Evolutionary conservation across 35 echinoderm and acorn worm species (phyloP), one percentile per base, ranked within the genome.

Genomic region (Diadema setosum): DNA sequence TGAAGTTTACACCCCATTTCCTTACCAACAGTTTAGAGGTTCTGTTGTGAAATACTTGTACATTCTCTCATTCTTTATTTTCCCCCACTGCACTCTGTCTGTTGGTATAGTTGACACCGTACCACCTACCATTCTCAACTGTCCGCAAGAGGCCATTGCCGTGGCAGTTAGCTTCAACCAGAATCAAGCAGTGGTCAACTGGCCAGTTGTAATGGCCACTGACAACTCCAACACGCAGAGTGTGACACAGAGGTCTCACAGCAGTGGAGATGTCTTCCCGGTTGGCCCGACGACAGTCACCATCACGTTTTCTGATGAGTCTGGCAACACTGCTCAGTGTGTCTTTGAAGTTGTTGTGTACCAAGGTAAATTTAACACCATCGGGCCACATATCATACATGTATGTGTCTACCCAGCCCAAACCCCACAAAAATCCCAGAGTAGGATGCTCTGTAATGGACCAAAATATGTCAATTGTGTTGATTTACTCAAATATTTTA

Each of bases 151-250:
- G 9, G 39, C 83, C 17, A 60, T 91, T 36, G 81, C 74, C 56
- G 17, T 33, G n/a, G 36, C 31, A 34, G 65, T 82, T 30, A 34
- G 37, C 60, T 76, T 75, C 27, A 42, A 55, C 15, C 4, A 57
- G n/a, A 58, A 33, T 25, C 41, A 45, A 2, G 31, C 57, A 9
- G 27, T 33, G 63, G 86, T 89, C 12, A 55, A 18, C 31, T 97
- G 94, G 94, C 44, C 29, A 11, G 65, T 64, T 74, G 90, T 90
- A 26, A 57, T 86, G 21, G 94, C 94, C 9, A 90, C 86, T n/a
- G 94, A 97, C 50, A 74, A 67, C 21, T 67, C 63, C 11, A 34
- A 34, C 4, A 18, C 17, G 1, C 27, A 35, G 1, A 80, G 32
- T 41, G 26, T 91, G 30, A 14, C 46, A 30, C 45, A 25, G 39